phyloP scores from a whole-genome alignment of 2,797 vertebrate species.

The Poecilia gillii region DNA sequence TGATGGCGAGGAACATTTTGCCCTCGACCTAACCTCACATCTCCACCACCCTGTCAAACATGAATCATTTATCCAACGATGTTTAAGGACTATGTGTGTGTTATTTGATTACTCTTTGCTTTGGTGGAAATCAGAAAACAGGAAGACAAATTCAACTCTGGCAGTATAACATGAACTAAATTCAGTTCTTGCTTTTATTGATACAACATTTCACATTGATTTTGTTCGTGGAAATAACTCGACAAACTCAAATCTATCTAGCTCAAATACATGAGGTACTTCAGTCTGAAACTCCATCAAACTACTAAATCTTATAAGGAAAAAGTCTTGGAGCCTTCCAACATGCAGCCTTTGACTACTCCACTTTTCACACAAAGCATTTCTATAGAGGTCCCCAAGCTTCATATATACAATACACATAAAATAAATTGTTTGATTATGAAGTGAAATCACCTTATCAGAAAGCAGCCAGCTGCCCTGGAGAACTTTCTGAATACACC shows the following conservation, averaged over 20 bases:
- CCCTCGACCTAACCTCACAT: background rate
- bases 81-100: background rate
- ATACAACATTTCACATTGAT: background rate
- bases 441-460: too few relatives aligned
- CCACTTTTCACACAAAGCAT: too few relatives aligned
- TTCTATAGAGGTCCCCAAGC: too few relatives aligned
- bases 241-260: slow-evolving; percentile 4
- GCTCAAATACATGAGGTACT: background rate
- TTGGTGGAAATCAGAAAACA: background rate
- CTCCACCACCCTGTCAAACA: background rate
- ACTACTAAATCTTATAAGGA: slow-evolving; percentile 70
- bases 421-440: too few relatives aligned
- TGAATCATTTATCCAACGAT: background rate
- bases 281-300: slow-evolving; percentile 12
- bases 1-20: background rate
- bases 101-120: background rate
- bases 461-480: too few relatives aligned
- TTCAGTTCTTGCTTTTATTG: background rate
- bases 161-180: slow-evolving; percentile 11
- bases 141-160: background rate
- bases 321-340: background rate
- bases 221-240: slow-evolving; percentile 15
- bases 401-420: too few relatives aligned
- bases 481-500: too few relatives aligned
- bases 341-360: background rate